Evolutionary conservation across 2,797 vertebrate genomes (phyloP), one percentile per base, ranked within the genome.

Genomic region (Lates japonicus): DNA sequence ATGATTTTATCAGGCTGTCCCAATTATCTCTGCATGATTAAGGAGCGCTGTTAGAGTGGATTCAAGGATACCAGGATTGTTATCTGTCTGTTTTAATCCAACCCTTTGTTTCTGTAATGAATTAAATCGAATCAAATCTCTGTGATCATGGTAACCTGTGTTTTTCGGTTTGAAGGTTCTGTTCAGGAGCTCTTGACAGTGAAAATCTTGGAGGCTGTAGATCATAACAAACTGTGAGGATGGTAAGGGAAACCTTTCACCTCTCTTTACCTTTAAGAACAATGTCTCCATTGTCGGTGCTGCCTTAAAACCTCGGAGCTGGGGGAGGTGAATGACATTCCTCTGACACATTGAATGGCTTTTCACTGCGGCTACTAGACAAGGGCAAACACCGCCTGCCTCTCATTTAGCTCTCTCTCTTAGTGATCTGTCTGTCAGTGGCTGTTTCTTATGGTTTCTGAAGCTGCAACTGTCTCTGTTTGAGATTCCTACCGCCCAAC

Each of bases 281-380:
- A 94, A 82, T 88, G 83, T 74, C 2, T 58, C 75, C 86, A 89
- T 93, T 94, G 93, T 95, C 49, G 51, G 55, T 0, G 67, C 57
- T 35, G 70, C 75, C 70, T 90, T 87, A 55, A 90, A 89, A 88
- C 70, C 72, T 17, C 0, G 6, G 58, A 46, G 73, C 79, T 78
- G 86, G 90, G 88, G 87, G 79, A 77, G 87, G 83, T 88, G 80
- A 85, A 87, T 90, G 92, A 84, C 90, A 90, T 94, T 91, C 90
- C 85, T 86, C 29, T 76, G 86, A 90, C 86, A 91, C 70, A 66
- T 90, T 81, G 74, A 93, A 88, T 85, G 76, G 77, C 76, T 78
- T 80, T 83, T 90, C 72, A 54, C 60, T 67, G 79, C 17, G 64
- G 76, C 66, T 71, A 66, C 4, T 29, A 87, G 85, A 86, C 75